phyloP scores from a whole-genome alignment of 2,113 vertebrate genomes.

The Bombycilla garrulus region DNA sequence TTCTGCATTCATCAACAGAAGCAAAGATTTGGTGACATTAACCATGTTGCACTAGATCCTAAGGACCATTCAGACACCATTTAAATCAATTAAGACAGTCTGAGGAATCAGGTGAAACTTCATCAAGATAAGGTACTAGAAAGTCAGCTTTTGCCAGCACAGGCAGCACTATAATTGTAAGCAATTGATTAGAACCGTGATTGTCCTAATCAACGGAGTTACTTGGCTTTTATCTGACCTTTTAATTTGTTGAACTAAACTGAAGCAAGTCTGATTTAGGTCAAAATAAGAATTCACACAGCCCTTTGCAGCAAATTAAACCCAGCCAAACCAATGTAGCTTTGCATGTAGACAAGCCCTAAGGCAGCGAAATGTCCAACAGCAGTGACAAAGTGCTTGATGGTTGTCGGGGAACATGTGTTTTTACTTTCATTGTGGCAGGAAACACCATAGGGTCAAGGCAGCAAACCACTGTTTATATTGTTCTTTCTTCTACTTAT shows the following conservation, averaged over 20 bases:
- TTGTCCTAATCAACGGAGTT: slow-evolving; percentile 30
- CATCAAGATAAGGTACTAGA: slow-evolving; percentile 17
- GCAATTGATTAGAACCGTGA: slow-evolving; percentile 19
- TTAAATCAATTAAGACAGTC: not conserved
- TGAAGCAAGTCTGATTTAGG: slow-evolving; percentile 32
- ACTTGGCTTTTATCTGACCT: slow-evolving; percentile 8
- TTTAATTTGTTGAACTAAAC: slow-evolving; percentile 39
- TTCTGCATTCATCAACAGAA: not conserved
- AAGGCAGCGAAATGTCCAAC: slow-evolving; percentile 30
- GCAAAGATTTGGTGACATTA: not conserved
- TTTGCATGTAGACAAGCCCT: slow-evolving; percentile 32
- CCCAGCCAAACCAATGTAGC: not conserved
- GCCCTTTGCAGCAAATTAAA: slow-evolving; percentile 38
- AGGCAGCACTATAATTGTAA: not conserved
- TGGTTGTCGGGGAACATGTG: slow-evolving; percentile 45
- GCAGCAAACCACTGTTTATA: slow-evolving; percentile 54
- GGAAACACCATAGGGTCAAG: slow-evolving; percentile 52
- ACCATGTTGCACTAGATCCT: not conserved
- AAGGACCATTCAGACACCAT: not conserved
- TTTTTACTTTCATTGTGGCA: slow-evolving; percentile 64
- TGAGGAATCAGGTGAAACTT: not conserved
- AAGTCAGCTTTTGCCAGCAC: not conserved
- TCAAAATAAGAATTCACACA: slow-evolving; percentile 35
- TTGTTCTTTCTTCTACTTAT: slow-evolving; percentile 49
- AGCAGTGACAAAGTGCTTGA: slow-evolving; percentile 46